Evolutionary conservation across 2,888 invertebrate species (phyloP).

Genomic region (Drosophila prolongata): DNA sequence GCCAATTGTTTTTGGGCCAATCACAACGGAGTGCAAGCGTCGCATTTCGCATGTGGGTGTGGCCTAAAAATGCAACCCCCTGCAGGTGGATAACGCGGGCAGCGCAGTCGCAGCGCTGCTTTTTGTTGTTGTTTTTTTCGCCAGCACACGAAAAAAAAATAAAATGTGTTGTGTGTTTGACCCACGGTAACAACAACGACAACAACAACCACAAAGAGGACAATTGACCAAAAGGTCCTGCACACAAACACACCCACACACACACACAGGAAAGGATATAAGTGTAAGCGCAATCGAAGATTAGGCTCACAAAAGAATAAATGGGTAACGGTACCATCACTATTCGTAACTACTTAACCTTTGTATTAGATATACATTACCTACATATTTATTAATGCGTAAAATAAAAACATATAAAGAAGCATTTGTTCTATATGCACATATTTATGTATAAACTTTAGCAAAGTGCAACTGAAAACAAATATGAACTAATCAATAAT

Average conservation of each 20-base stretch:
- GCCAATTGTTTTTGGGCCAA: constrained; percentile 81
- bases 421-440: too few relatives aligned
- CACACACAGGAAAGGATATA: background rate
- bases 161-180: constrained; percentile 15
- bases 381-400: too few relatives aligned
- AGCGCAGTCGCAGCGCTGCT: constrained; percentile 51
- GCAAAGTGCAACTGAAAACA: too few relatives aligned
- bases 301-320: constrained; percentile 4
- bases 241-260: background rate
- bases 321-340: constrained; percentile 3
- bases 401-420: too few relatives aligned
- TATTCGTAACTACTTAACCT: background rate
- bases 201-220: background rate
- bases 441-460: too few relatives aligned
- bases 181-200: constrained; percentile 5
- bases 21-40: constrained; percentile 80
- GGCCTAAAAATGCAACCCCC: constrained; percentile 83
- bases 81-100: constrained; percentile 68
- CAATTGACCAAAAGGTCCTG: constrained; percentile 22
- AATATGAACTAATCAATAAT: too few relatives aligned
- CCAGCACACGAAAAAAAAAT: constrained; percentile 50
- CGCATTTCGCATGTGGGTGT: constrained; percentile 80
- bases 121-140: constrained; percentile 46
- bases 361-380: background rate
- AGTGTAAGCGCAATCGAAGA: constrained; percentile 5